Percentiles rank a stretch among this genome's conserved stretches.
Conservation (phyloP, 2,113 vertebrate species). For the Sinocyclocheilus maitianheensis region DNA sequence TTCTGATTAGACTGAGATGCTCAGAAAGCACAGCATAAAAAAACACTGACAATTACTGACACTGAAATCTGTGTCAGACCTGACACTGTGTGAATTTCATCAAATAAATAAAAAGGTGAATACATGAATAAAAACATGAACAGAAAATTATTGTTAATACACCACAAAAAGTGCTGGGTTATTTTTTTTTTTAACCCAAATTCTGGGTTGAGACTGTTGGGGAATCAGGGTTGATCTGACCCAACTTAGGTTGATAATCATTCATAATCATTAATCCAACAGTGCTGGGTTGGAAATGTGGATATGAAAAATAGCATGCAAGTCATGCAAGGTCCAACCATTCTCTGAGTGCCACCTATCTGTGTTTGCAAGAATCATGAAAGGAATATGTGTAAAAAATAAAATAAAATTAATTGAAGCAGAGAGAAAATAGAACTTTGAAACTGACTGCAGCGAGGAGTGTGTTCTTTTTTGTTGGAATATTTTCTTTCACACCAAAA, state of each 20-base stretch:
- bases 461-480: neutral
- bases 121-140: slow-evolving; percentile 1
- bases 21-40: neutral
- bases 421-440: neutral
- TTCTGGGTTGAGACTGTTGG: neutral
- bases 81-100: slow-evolving; percentile 17
- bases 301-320: neutral
- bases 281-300: neutral
- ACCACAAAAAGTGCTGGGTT: neutral
- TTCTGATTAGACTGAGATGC: slow-evolving; percentile 28
- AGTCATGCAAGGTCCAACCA: neutral
- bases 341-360: neutral
- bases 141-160: neutral
- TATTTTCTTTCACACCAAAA: neutral
- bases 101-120: neutral
- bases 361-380: neutral
- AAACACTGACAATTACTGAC: slow-evolving; percentile 7
- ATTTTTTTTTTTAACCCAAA: neutral
- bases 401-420: neutral
- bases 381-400: neutral
- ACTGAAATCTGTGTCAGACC: neutral
- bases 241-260: slow-evolving; percentile 10
- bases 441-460: neutral
- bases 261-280: slow-evolving; percentile 3
- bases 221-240: neutral